phyloP scores from a whole-genome alignment of 2,113 vertebrate genomes.

The Mormoops blainvillei region DNA sequence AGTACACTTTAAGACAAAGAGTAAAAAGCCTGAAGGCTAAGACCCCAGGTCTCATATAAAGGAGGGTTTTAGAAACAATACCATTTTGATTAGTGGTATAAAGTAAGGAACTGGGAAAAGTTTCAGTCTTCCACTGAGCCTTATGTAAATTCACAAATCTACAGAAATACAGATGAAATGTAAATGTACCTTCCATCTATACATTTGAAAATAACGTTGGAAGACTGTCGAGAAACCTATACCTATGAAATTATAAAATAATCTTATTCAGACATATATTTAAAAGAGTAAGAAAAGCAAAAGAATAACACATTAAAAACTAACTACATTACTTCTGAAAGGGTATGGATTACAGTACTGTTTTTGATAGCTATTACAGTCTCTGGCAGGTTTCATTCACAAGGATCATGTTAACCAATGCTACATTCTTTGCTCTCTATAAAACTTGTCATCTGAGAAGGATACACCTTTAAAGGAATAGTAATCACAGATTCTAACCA shows the following conservation, averaged over 20 bases:
- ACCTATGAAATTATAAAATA: constrained; percentile 6
- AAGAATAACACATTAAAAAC: background rate
- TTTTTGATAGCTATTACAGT: background rate
- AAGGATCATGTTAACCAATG: background rate
- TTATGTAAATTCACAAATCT: background rate
- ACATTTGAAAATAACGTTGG: background rate
- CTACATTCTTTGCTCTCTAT: background rate
- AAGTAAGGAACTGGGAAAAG: background rate
- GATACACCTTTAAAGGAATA: background rate
- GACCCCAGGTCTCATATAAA: background rate
- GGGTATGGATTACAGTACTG: background rate
- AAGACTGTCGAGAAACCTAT: background rate
- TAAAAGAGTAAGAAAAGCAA: constrained; percentile 16
- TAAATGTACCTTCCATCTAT: background rate
- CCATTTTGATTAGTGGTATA: background rate
- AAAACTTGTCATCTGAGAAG: background rate
- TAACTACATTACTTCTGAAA: background rate
- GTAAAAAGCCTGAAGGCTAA: background rate
- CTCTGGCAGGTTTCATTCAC: background rate
- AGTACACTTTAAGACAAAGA: background rate
- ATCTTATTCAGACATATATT: background rate
- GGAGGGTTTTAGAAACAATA: background rate
- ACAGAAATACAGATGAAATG: background rate
- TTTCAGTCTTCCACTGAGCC: background rate
- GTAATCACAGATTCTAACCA: constrained; percentile 3